Conservation (phyloP, 2,888 invertebrate species). For the Pharmacophagus antenor region DNA sequence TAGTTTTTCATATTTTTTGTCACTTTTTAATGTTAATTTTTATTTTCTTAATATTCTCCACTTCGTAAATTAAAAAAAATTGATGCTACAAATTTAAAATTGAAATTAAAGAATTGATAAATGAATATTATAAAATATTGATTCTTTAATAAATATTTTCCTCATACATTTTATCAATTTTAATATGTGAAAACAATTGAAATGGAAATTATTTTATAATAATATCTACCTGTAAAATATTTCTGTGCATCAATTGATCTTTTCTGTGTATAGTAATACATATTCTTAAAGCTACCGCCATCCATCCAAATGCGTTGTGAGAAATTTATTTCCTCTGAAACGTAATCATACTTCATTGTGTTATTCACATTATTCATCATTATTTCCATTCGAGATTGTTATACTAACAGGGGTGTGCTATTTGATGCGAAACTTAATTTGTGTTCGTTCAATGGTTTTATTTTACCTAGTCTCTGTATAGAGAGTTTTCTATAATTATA, state of each 20-base stretch:
- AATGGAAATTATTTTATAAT: background rate
- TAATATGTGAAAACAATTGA: no score
- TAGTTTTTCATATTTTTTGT: background rate
- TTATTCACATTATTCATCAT: slow-evolving; percentile 22
- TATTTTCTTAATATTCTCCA: background rate
- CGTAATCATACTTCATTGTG: background rate
- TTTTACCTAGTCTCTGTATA: slow-evolving; percentile 1
- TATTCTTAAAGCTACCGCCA: background rate
- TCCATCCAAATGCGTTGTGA: background rate
- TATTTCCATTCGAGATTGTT: slow-evolving; percentile 6
- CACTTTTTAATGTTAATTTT: background rate
- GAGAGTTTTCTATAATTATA: slow-evolving; percentile 28
- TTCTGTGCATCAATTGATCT: background rate
- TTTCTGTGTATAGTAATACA: background rate
- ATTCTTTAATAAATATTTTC: background rate
- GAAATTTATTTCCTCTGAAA: background rate
- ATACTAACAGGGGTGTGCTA: slow-evolving; percentile 66
- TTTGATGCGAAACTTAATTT: slow-evolving; percentile 32
- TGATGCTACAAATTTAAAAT: no score
- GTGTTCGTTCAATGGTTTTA: slow-evolving; percentile 22
- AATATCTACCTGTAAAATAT: background rate
- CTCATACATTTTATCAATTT: background rate
- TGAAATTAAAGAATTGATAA: background rate
- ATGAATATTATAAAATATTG: background rate
- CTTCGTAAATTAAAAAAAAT: background rate